Conservation (phyloP, 2,113 vertebrate species). For the Elachura formosa region DNA sequence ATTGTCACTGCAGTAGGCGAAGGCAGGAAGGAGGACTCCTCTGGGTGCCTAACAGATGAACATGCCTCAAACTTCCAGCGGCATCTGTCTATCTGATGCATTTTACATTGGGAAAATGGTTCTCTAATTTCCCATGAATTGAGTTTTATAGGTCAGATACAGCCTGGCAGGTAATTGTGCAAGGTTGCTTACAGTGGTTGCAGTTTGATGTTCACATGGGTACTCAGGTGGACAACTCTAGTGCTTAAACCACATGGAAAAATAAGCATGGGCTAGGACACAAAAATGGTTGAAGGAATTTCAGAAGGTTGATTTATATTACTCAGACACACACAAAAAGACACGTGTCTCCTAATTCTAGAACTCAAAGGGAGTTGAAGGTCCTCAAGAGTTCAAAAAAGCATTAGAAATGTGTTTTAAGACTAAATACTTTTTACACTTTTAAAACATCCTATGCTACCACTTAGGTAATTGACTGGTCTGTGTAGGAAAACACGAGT, state of each 20-base stretch:
- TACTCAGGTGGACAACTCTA: neutral
- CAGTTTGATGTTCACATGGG: neutral
- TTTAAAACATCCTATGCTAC: neutral
- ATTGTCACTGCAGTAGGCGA: neutral
- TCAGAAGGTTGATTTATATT: neutral
- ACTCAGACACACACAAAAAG: neutral
- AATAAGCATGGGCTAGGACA: neutral
- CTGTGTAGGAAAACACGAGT: neutral
- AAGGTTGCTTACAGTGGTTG: neutral
- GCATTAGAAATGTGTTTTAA: neutral
- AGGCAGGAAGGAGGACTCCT: neutral
- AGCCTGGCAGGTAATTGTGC: neutral
- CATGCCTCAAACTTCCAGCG: neutral
- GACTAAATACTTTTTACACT: neutral
- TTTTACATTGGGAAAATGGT: neutral
- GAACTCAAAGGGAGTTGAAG: neutral
- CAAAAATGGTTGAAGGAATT: neutral
- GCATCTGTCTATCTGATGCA: neutral
- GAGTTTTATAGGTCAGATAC: neutral
- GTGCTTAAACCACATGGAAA: neutral
- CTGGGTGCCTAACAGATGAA: neutral
- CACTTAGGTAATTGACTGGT: neutral
- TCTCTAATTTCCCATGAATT: neutral
- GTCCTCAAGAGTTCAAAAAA: neutral
- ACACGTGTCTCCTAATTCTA: neutral